A percentile compares a stretch with the other conserved stretches of the same genome.
These are phyloP conservation scores for Andrena chrysosceles DNA, from an alignment of 2,888 invertebrate genomes.

Conservation along the genomic window DNA sequence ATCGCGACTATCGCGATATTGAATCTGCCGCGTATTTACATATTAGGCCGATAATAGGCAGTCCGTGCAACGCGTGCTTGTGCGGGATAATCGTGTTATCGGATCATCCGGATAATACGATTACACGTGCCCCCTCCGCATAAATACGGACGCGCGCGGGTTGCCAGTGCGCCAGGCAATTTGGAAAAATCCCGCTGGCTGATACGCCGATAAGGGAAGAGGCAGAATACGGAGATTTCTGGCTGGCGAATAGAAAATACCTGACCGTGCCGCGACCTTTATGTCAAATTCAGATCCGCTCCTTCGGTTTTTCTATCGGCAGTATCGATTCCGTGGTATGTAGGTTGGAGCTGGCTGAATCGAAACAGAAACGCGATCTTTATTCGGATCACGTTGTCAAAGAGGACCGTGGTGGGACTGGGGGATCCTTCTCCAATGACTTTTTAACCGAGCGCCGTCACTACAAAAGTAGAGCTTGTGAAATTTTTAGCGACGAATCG, in stretches of 20 bases:
- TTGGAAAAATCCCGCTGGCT: constrained; percentile 1
- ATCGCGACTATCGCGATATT: constrained; percentile 9
- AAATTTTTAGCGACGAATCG: not conserved
- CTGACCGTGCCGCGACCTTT: not conserved
- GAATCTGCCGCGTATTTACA: constrained; percentile 29
- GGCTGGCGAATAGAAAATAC: not conserved
- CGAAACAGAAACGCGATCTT: not conserved
- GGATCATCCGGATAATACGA: constrained; percentile 56
- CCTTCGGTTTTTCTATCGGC: not conserved
- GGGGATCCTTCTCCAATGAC: not conserved
- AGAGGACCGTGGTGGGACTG: too few relatives aligned
- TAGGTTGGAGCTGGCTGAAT: not conserved
- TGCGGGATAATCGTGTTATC: constrained; percentile 49
- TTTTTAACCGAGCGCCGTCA: not conserved
- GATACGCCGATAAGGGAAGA: not conserved
- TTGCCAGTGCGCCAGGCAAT: not conserved
- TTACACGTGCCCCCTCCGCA: constrained; percentile 32
- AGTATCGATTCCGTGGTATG: constrained; percentile 3
- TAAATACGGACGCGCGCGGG: constrained; percentile 35
- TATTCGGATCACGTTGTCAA: constrained; percentile 8
- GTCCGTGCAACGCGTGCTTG: constrained; percentile 18
- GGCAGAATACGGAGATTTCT: constrained; percentile 1
- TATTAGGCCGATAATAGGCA: constrained; percentile 32
- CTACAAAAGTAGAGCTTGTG: not conserved
- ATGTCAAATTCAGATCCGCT: constrained; percentile 4